Evolutionary conservation across 2,797 vertebrate genomes (phyloP).

Genomic region (Acrossocheilus fasciatus): DNA sequence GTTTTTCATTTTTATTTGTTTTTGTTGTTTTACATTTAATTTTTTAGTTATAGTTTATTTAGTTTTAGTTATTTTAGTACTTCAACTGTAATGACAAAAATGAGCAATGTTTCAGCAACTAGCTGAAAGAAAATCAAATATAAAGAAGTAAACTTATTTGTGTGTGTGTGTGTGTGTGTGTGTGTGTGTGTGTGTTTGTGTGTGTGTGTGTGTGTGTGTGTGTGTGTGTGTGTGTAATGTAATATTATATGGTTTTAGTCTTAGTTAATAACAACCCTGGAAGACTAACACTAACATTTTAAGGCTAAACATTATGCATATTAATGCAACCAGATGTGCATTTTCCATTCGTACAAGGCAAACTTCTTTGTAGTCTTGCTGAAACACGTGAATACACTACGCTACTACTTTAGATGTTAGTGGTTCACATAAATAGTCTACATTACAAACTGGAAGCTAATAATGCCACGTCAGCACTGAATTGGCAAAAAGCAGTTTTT

Average conservation of each 20-base stretch:
- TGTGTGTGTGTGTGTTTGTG: not conserved
- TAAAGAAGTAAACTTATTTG: not conserved
- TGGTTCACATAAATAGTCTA: not conserved
- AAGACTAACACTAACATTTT: not conserved
- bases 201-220: not conserved
- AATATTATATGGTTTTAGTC: not conserved
- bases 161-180: not conserved
- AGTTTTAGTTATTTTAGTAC: not conserved
- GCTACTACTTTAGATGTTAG: not conserved
- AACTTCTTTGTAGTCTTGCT: not conserved
- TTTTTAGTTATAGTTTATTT: too few relatives aligned
- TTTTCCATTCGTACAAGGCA: not conserved
- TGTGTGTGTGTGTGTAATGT: not conserved
- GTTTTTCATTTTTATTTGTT: not conserved
- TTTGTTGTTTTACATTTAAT: too few relatives aligned
- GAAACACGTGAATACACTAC: not conserved
- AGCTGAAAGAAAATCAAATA: too few relatives aligned
- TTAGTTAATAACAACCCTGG: not conserved
- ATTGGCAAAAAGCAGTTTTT: conserved; percentile 50
- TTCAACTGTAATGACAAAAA: not conserved
- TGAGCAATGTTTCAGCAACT: too few relatives aligned
- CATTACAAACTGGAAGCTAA: not conserved
- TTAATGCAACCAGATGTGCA: conserved; percentile 10
- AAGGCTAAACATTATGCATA: conserved; percentile 32
- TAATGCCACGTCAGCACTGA: conserved; percentile 44